These are phyloP conservation scores for Strigamia maritima DNA, from an alignment of 2,888 invertebrate genomes.

Conservation along the genomic window DNA sequence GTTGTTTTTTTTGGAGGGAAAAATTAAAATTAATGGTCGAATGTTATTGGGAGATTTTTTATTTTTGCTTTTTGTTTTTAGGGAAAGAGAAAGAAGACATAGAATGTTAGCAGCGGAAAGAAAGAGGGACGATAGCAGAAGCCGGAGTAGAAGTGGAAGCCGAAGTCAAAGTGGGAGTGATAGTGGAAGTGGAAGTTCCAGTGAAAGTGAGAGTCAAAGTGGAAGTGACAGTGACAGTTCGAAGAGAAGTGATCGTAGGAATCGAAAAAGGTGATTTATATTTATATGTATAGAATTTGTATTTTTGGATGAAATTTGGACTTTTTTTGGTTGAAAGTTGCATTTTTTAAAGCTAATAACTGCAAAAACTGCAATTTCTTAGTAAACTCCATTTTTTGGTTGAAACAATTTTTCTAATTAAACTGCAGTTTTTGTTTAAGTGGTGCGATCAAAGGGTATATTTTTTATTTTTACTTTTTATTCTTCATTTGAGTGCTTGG, in stretches of 20 bases:
- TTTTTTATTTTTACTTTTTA: background rate
- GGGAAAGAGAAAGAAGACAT: conserved; percentile 81
- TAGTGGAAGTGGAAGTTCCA: conserved; percentile 1
- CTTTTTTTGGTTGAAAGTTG: no score
- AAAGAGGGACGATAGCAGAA: background rate
- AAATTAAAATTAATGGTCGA: no score
- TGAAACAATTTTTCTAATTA: no score
- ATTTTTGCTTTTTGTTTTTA: conserved; percentile 48
- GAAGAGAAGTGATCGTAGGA: background rate
- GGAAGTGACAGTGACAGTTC: conserved; percentile 28
- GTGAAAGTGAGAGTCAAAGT: conserved; percentile 36
- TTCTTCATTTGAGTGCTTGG: background rate
- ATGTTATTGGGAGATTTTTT: background rate
- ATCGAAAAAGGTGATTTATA: conserved; percentile 13
- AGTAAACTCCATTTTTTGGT: no score
- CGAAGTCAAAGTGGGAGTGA: background rate
- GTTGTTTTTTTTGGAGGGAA: background rate
- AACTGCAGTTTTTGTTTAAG: background rate
- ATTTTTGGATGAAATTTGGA: no score
- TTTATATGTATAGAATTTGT: no score
- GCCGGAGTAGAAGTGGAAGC: conserved; percentile 38
- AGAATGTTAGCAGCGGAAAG: conserved; percentile 47
- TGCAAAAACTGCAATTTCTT: no score
- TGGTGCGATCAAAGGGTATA: background rate
- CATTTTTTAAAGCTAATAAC: no score